Conservation (phyloP, 2,888 invertebrate species). For the Drosophila formosana region DNA sequence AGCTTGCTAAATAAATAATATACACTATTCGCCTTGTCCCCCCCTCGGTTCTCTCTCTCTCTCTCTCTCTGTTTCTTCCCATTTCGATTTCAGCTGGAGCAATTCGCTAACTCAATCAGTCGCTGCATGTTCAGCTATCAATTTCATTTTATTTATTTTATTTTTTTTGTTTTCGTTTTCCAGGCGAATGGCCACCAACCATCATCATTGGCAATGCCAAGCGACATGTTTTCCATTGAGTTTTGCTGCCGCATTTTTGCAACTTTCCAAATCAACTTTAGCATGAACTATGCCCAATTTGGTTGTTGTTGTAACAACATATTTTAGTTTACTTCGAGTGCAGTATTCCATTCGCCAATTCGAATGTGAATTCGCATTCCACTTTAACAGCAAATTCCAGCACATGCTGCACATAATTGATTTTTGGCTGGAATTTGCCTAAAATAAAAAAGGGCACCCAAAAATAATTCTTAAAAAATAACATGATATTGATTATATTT, state of each 20-base stretch:
- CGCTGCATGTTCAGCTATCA: constrained; percentile 28
- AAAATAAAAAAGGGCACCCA: neutral
- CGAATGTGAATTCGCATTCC: neutral
- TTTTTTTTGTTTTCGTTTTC: neutral
- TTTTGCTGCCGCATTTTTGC: constrained; percentile 3
- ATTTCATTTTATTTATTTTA: constrained; percentile 4
- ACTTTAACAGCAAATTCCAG: neutral
- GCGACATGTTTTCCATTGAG: constrained; percentile 31
- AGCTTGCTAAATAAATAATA: constrained; percentile 59
- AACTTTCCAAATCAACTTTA: constrained; percentile 28
- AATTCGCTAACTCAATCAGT: constrained; percentile 50
- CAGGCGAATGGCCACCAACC: constrained; percentile 16
- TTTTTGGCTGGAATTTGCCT: neutral
- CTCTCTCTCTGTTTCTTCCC: constrained; percentile 1
- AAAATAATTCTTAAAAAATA: neutral
- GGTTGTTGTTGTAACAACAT: neutral
- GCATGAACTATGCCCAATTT: constrained; percentile 15
- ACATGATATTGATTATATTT: too few relatives aligned
- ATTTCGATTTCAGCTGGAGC: constrained; percentile 34
- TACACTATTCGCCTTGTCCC: constrained; percentile 28
- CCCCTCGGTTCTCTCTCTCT: neutral
- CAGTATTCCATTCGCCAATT: neutral
- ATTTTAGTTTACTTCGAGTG: neutral
- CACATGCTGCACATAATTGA: constrained; percentile 1
- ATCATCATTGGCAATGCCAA: constrained; percentile 38